A percentile compares a stretch with the other conserved stretches of the same genome.
Conservation (phyloP, 2,113 vertebrate genomes). For the Acrocephalus arundinaceus region DNA sequence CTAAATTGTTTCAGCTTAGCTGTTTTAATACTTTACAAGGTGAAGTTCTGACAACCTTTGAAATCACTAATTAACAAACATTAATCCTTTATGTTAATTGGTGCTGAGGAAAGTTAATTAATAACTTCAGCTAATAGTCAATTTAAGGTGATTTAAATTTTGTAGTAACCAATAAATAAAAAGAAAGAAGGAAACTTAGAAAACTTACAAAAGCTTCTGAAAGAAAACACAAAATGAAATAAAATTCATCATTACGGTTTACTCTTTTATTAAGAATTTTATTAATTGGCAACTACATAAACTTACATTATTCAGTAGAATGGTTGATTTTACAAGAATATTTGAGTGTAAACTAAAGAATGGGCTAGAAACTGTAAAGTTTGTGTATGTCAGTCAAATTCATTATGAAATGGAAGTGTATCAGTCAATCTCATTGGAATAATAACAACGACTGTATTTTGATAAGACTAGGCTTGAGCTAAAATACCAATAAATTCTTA, state of each 20-base stretch:
- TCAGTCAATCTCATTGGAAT: background rate
- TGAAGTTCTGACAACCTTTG: background rate
- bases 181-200: background rate
- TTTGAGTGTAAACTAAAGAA: background rate
- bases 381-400: background rate
- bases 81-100: background rate
- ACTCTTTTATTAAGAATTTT: background rate
- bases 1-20: background rate
- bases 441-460: background rate
- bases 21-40: background rate
- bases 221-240: background rate
- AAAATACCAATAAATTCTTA: background rate
- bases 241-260: rapidly evolving
- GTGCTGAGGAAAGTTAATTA: background rate
- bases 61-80: background rate
- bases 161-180: background rate
- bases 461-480: background rate
- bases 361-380: background rate
- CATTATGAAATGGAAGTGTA: background rate
- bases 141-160: background rate
- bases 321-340: background rate
- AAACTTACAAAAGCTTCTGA: background rate
- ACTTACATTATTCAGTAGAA: background rate
- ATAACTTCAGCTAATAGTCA: background rate
- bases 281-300: background rate